Evolutionary conservation across 2,797 vertebrate genomes (phyloP), one percentile per base, ranked within the genome.

Genomic region (Notolabrus celidotus): DNA sequence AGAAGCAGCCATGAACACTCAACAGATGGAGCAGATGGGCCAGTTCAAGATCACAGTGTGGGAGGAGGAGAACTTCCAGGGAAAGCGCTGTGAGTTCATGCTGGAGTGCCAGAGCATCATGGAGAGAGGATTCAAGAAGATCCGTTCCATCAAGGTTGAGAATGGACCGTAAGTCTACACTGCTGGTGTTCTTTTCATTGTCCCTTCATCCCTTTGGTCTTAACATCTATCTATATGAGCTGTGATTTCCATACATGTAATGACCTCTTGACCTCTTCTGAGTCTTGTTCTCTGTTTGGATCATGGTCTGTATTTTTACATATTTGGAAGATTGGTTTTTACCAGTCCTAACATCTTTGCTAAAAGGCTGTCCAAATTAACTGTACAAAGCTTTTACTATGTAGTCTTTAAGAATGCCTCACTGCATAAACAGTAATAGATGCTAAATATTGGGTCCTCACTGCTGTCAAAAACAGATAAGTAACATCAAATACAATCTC

Each of bases 31-130:
- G 84, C 96, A 96, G 87, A 92, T 95, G 84, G 96, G 95, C 73
- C 95, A 96, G 92, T 95, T 95, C 93, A 94, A 95, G 91, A 95
- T 99, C 92, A 98, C 96, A 0, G 94, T 98, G 51, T 97, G 97
- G 95, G 97, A 99, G 79, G 96, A 98, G 86, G 97, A 98, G 80
- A 95, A 96, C 93, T 98, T 98, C 95, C 97, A 98, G 93, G 98
- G 98, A 74, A 98, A 97, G 87, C 94, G 94, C 84, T 97, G 96
- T 23, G 95, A 96, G 82, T 96, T 99, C 91, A 94, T 95, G 91
- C 95, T 96, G 88, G 97, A 98, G 89, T 98, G 97, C 72, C 94
- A 95, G 73, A 97, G 96, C 94, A 94, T 97, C 92, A 95, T 97
- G 94, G 97, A 99, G 88, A 94, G 96, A 2, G 92, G 95, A 79